Evolutionary conservation across 2,888 invertebrate species (phyloP), one percentile per base, ranked within the genome.

Genomic region (Macrophya annulata): DNA sequence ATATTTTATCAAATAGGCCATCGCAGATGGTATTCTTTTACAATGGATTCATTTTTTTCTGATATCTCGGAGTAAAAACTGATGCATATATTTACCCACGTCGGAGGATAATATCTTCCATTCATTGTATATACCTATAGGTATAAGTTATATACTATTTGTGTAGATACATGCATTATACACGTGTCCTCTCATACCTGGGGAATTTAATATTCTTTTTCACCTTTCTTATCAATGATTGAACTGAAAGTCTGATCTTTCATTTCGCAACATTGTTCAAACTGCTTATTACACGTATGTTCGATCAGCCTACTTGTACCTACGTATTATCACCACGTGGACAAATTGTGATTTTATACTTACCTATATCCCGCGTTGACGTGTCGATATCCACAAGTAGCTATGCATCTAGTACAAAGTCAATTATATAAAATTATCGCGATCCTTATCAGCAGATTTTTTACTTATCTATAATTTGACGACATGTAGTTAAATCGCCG

Each of bases 1-100:
- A 31, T 31, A 25, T 62, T 25, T 62, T 62, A 62, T 62, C 62
- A 62, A 62, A 10, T 62, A 62, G 62, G 12, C 62, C 62, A 62
- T 62, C 62, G 62, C 62, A 62, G 25, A 25, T 62, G 62, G 10
- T 62, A 31, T n/a, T n/a, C 21, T 12, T 21, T 9, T 25, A 62
- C 62, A 62, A 62, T 62, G 62, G 25, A 62, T 62, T 62, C 25
- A 31, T 55, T 5, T 25, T 62, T 62, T 12, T 25, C 21, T 25
- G 62, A 62, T 62, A 62, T 62, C 31, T 31, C 62, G 10, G 62
- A 62, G 62, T 62, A 12, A 10, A 25, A 62, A 62, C 10, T 62
- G 62, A 62, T 62, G 62, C 25, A 25, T 62, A 25, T 55, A 55
- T 55, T 55, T 55, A 55, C 55, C 55, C 55, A 55, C 55, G 17